phyloP scores from a whole-genome alignment of 2,113 vertebrate genomes.

The Scatophagus argus region DNA sequence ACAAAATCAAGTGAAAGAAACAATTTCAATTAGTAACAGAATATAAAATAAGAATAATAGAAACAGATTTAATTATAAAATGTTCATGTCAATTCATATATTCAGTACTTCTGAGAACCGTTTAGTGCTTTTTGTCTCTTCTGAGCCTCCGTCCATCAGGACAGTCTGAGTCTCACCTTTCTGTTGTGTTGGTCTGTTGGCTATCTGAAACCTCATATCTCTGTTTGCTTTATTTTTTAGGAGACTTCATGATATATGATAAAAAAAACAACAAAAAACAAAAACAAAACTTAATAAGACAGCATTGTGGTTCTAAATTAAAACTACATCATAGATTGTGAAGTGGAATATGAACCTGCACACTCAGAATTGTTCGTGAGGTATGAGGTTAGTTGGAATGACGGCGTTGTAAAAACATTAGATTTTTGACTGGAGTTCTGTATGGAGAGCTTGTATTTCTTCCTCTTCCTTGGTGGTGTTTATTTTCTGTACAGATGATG shows the following conservation, averaged over 20 bases:
- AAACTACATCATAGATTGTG: conserved; percentile 12
- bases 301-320: too few species aligned
- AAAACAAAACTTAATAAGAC: too few species aligned
- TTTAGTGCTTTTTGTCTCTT: conserved; percentile 9
- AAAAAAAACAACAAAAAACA: too few species aligned
- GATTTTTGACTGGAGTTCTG: conserved; percentile 16
- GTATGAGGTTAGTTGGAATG: background rate
- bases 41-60: too few species aligned
- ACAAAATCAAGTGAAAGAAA: too few species aligned
- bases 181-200: background rate
- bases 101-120: background rate
- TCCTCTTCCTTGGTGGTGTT: conserved; percentile 49
- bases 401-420: background rate
- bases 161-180: background rate
- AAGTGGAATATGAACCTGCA: background rate
- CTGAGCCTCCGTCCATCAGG: conserved; percentile 14
- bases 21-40: too few species aligned
- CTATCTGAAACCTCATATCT: conserved; percentile 36
- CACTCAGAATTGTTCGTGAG: background rate
- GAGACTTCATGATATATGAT: background rate
- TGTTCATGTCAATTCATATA: background rate
- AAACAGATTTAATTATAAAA: too few species aligned
- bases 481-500: conserved; percentile 53
- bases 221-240: background rate
- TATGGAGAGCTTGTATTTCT: conserved; percentile 32